Evolutionary conservation across 2,888 invertebrate species (phyloP).

Genomic region (Graphium colonna): DNA sequence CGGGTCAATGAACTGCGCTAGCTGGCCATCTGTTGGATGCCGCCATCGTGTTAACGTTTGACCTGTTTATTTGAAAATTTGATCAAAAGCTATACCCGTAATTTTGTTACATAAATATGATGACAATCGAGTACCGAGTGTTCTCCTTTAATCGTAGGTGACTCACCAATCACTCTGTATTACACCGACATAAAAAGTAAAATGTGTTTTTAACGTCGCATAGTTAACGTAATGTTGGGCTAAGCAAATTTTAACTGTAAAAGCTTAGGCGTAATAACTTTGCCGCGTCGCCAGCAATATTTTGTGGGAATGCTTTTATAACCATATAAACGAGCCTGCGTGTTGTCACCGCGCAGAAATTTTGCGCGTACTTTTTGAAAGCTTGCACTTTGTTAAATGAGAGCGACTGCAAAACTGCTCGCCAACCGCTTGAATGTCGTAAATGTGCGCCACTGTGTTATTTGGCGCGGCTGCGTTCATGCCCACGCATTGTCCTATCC

Average conservation of each 20-base stretch:
- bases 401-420: constrained; percentile 57
- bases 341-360: constrained; percentile 50
- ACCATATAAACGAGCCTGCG: constrained; percentile 47
- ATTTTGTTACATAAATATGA: no score
- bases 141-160: no score
- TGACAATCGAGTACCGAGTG: no score
- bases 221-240: neutral
- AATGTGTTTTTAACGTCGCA: no score
- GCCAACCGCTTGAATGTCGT: constrained; percentile 49
- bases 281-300: constrained; percentile 28
- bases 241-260: constrained; percentile 11
- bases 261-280: constrained; percentile 19
- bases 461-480: constrained; percentile 43
- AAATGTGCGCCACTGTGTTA: constrained; percentile 44
- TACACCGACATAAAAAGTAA: no score
- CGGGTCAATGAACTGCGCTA: no score
- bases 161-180: no score
- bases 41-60: no score
- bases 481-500: constrained; percentile 44
- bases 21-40: no score
- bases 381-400: constrained; percentile 71
- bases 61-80: no score
- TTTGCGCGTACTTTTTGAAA: constrained; percentile 57
- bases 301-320: constrained; percentile 39
- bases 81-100: no score